Base-by-base conservation (phyloP, 53 echinoderm and acorn worm genomes). In the Hippasteria phrygiana region DNA sequence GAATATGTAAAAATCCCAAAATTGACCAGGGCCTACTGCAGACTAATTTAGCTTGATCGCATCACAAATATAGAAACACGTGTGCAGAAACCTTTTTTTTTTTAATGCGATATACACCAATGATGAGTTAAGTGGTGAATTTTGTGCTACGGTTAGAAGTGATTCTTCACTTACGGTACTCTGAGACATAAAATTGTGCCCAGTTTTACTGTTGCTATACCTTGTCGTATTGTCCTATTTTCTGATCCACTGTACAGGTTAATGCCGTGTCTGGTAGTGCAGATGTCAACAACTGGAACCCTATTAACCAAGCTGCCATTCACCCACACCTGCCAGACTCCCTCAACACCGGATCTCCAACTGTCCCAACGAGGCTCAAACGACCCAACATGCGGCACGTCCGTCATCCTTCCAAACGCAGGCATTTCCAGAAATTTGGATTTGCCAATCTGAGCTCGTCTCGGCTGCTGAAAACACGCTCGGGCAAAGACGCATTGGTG, bases 281-380 rank as follows among this genome's bases (percentile, higher is more conserved):
- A 12, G 42, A 78, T 26, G 29, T 37, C 56, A 26, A 55, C 39
- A 26, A 59, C 28, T 40, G n/a, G 26, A 38, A 78, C 59, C 27
- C 11, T 36, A 5, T 59, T 37, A 24, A 24, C 59, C 40, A 34
- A 54, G 76, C n/a, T 37, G 16, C 20, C 20, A 45, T 90, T 34
- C 90, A 90, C 62, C 32, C 81, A 0, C 90, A 90, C 62, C 17
- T 90, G n/a, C 90, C 90, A 0, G 46, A 51, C 3, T 71, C 72
- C 1, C 74, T 90, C n/a, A 62, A 82, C 20, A 90, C 90, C 4
- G 90, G 81, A 29, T 72, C 90, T 11, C 53, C 90, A 32, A 90
- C 90, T 6, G 55, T 80, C 73, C 17, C 71, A 16, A 56, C 82
- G 29, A 45, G 55, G 29, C 48, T 63, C 24, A 12, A 26, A 1